Evolutionary conservation across 92 coral and sea anemone species (phyloP).

Genomic region (Ricordea florida): DNA sequence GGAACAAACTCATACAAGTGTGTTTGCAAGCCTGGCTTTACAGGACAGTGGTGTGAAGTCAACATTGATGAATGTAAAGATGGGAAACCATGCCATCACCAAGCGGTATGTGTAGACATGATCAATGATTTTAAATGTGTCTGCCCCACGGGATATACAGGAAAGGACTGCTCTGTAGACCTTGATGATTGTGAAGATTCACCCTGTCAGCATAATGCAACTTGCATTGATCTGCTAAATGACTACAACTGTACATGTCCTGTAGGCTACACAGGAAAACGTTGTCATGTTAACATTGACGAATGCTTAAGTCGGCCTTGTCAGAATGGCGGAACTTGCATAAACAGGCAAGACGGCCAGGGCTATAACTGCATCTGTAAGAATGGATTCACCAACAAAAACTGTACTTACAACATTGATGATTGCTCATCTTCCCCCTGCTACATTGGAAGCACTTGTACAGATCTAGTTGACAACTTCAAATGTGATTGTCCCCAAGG

Average conservation of each 20-base stretch:
- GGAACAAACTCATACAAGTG: constrained; percentile 58
- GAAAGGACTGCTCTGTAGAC: constrained; percentile 66
- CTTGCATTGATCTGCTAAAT: constrained; percentile 71
- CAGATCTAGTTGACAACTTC: constrained; percentile 72
- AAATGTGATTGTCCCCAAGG: constrained; percentile 54
- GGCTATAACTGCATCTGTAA: constrained; percentile 60
- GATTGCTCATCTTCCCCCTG: constrained; percentile 76
- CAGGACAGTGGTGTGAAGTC: constrained; percentile 61
- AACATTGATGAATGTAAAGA: constrained; percentile 66
- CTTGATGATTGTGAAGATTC: constrained; percentile 71
- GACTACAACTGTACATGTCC: constrained; percentile 78
- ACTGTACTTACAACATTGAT: constrained; percentile 53
- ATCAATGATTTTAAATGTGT: constrained; percentile 67
- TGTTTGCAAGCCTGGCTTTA: constrained; percentile 67
- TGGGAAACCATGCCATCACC: constrained; percentile 60
- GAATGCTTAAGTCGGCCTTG: constrained; percentile 74
- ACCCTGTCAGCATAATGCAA: constrained; percentile 74
- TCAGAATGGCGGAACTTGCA: constrained; percentile 70
- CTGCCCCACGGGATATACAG: constrained; percentile 76
- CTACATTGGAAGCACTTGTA: constrained; percentile 55
- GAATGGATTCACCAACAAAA: constrained; percentile 63
- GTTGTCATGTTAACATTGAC: constrained; percentile 59
- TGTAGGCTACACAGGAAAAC: constrained; percentile 70
- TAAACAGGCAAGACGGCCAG: constrained; percentile 41
- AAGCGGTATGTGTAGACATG: constrained; percentile 69